These are phyloP conservation scores for Pasiphila rectangulata DNA, from an alignment of 2,888 invertebrate genomes.

Conservation along the genomic window DNA sequence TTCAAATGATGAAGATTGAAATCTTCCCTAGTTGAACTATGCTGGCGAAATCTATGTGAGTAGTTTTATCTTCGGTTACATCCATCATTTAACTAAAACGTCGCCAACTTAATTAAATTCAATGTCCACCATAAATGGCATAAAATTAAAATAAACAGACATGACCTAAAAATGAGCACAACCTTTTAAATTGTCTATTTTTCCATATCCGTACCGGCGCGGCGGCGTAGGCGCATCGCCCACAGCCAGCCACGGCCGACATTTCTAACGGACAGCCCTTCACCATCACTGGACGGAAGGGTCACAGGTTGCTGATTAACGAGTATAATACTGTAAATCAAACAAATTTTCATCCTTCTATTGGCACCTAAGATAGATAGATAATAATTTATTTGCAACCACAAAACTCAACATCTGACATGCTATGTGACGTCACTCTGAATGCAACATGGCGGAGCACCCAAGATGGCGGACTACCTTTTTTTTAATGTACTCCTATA, in stretches of 20 bases:
- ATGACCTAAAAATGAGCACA: constrained; percentile 8
- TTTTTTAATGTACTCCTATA: no score
- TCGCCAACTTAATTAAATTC: constrained; percentile 21
- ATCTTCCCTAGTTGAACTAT: no score
- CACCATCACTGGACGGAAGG: constrained; percentile 1
- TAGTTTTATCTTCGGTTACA: no score
- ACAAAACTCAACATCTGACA: no score
- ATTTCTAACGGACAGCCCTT: no score
- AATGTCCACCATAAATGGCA: constrained; percentile 21
- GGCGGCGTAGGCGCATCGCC: constrained; percentile 27
- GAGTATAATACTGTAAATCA: neutral
- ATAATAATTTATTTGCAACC: neutral
- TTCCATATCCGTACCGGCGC: constrained; percentile 19
- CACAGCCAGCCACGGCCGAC: constrained; percentile 16
- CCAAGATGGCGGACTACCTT: no score
- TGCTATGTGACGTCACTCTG: no score
- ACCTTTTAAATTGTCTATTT: constrained; percentile 26
- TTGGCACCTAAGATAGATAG: no score
- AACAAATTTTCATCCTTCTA: no score
- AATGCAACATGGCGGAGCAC: no score
- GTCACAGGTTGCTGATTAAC: constrained; percentile 1
- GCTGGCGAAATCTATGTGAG: no score
- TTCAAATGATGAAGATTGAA: no score
- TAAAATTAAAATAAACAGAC: constrained; percentile 15
- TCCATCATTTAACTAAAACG: neutral